Evolutionary conservation across 2,113 vertebrate species (phyloP).

Genomic region (Saimiri boliviensis): DNA sequence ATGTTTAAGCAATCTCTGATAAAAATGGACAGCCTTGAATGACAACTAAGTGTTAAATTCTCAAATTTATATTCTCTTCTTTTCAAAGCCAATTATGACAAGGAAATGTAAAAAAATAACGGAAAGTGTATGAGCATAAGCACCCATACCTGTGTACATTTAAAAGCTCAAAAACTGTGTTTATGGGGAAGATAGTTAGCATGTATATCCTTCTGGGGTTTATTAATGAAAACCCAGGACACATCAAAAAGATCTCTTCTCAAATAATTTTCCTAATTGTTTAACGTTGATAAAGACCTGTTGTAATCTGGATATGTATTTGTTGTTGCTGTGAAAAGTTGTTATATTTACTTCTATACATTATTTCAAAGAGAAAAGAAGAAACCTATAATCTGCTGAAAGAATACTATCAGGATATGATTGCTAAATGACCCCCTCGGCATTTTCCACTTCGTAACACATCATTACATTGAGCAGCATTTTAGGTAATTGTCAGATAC

Average conservation of each 20-base stretch:
- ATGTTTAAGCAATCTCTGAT: background rate
- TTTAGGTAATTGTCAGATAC: constrained; percentile 75
- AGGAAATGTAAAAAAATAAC: background rate
- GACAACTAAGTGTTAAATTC: background rate
- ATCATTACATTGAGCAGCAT: constrained; percentile 68
- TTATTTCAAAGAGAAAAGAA: constrained; percentile 21
- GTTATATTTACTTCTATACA: constrained; percentile 44
- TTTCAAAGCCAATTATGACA: background rate
- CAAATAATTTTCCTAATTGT: constrained; percentile 9
- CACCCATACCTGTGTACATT: background rate
- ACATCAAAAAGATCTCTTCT: background rate
- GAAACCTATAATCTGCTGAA: constrained; percentile 55
- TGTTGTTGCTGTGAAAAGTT: constrained; percentile 50
- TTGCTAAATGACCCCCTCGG: constrained; percentile 61
- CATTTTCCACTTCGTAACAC: constrained; percentile 73
- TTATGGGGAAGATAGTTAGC: background rate
- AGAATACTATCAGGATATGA: constrained; percentile 67
- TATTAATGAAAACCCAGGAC: background rate
- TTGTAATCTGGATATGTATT: constrained; percentile 33
- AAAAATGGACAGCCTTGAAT: background rate
- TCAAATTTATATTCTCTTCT: background rate
- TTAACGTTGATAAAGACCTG: constrained; percentile 15
- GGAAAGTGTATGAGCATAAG: background rate
- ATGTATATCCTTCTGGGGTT: background rate
- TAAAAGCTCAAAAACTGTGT: background rate